These are phyloP conservation scores for Drosophila kambysellisi DNA, from an alignment of 2,888 invertebrate genomes.

Conservation along the genomic window DNA sequence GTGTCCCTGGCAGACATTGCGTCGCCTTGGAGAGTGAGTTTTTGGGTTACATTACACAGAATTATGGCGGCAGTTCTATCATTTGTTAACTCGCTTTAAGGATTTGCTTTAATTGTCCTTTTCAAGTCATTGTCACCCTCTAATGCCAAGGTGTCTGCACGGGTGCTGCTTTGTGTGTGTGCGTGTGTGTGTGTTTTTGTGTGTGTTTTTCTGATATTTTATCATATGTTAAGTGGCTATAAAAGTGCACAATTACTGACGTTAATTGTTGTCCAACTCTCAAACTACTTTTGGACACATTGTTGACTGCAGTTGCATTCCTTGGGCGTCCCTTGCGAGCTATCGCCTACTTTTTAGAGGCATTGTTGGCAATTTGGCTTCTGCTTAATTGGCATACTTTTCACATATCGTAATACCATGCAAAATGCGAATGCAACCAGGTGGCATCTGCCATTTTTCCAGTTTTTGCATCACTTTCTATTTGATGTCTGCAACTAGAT, in stretches of 20 bases:
- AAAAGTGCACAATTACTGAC: constrained; percentile 72
- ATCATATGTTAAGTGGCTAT: constrained; percentile 84
- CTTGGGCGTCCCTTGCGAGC: constrained; percentile 17
- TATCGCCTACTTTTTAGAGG: constrained; percentile 48
- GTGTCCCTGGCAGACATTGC: constrained; percentile 59
- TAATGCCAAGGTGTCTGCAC: constrained; percentile 60
- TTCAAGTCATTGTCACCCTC: constrained; percentile 65
- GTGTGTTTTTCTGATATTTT: constrained; percentile 55
- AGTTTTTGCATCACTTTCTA: constrained; percentile 47
- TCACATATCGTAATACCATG: constrained; percentile 28
- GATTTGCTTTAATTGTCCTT: constrained; percentile 78
- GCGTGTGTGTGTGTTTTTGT: not conserved
- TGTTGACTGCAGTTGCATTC: constrained; percentile 49
- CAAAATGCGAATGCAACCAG: constrained; percentile 36
- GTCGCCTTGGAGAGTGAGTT: constrained; percentile 57
- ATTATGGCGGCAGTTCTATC: constrained; percentile 75
- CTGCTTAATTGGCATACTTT: constrained; percentile 75
- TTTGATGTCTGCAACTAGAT: constrained; percentile 16
- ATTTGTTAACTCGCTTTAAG: constrained; percentile 74
- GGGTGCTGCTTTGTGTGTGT: constrained; percentile 34
- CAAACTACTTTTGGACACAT: constrained; percentile 46
- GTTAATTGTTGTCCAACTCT: constrained; percentile 73
- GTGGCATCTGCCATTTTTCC: constrained; percentile 23
- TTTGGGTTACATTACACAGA: constrained; percentile 74
- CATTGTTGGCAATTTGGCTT: constrained; percentile 65